A percentile compares a stretch with the other conserved stretches of the same genome.
phyloP scores from a whole-genome alignment of 2,113 vertebrate genomes.

The Piaya cayana region DNA sequence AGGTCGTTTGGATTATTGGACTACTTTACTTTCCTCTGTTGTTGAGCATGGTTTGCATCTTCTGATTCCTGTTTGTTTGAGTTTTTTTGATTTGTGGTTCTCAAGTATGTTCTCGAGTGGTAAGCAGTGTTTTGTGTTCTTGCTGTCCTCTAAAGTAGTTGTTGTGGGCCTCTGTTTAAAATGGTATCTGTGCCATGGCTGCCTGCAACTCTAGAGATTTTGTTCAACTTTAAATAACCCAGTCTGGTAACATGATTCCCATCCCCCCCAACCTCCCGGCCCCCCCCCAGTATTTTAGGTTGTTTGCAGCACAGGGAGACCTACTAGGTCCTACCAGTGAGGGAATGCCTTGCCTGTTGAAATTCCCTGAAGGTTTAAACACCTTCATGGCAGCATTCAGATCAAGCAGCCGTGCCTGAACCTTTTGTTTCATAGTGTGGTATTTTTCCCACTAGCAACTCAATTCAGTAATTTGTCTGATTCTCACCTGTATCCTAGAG shows the following conservation, averaged over 20 bases:
- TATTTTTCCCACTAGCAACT: not conserved
- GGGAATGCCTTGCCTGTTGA: not conserved
- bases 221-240: not conserved
- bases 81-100: not conserved
- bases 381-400: not conserved
- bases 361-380: not conserved
- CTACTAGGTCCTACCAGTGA: not conserved
- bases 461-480: not conserved
- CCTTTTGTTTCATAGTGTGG: not conserved
- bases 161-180: not conserved
- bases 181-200: not conserved
- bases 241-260: not conserved
- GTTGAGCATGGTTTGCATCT: not conserved
- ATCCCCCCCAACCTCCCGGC: no score
- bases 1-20: not conserved
- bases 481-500: not conserved
- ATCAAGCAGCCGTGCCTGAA: not conserved
- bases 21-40: not conserved
- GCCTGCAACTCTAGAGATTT: not conserved
- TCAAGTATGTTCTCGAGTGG: not conserved
- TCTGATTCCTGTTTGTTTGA: not conserved
- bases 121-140: not conserved
- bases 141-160: not conserved
- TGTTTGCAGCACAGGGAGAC: not conserved
- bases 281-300: not conserved